Percentiles rank a stretch among this genome's conserved stretches.
phyloP scores from a whole-genome alignment of 2,113 vertebrate species.

The Xenopus laevis region DNA sequence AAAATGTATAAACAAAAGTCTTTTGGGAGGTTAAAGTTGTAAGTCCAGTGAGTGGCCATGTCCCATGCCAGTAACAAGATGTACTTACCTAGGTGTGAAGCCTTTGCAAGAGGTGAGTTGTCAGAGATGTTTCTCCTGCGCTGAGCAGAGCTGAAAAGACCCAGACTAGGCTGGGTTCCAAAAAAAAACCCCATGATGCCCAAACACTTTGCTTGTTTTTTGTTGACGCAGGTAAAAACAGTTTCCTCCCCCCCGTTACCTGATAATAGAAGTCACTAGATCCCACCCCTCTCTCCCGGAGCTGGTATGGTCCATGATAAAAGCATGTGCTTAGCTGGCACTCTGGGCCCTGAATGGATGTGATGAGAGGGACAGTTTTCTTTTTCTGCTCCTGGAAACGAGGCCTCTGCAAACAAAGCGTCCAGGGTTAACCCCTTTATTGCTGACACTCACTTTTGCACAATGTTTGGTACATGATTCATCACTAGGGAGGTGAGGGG shows the following conservation, averaged over 20 bases:
- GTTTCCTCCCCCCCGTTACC: constrained; percentile 20
- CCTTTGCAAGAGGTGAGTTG: neutral
- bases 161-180: constrained; percentile 37
- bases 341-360: constrained; percentile 34
- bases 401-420: constrained; percentile 20
- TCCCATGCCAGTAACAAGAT: neutral
- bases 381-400: constrained; percentile 7
- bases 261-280: constrained; percentile 8
- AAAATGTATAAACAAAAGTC: too few relatives aligned
- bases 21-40: too few relatives aligned
- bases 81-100: constrained; percentile 28
- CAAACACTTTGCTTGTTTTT: constrained; percentile 20
- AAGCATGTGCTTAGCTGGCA: constrained; percentile 41
- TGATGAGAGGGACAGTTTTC: constrained; percentile 39
- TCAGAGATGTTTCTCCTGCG: constrained; percentile 15
- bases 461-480: constrained; percentile 9
- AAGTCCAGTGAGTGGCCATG: too few relatives aligned
- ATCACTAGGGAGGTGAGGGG: too few relatives aligned
- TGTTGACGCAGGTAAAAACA: constrained; percentile 39
- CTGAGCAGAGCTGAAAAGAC: constrained; percentile 14
- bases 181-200: constrained; percentile 27
- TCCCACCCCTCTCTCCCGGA: neutral
- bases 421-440: constrained; percentile 18
- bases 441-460: constrained; percentile 8
- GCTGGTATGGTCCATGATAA: constrained; percentile 19